Evolutionary conservation across 1,140 invertebrate genomes (phyloP).

Genomic region (Protaetia brevitarsis): DNA sequence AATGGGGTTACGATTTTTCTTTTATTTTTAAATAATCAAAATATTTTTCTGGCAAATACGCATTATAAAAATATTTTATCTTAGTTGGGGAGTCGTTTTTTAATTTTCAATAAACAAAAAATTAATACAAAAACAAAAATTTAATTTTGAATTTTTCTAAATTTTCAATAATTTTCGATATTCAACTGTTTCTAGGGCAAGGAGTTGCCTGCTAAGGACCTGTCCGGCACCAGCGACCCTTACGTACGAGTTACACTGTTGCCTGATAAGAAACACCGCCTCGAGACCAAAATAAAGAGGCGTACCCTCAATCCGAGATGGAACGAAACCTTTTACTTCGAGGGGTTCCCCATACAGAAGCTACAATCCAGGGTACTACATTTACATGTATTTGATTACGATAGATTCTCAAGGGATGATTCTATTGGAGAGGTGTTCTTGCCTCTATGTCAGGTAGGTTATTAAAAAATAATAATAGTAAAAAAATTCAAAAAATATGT

Average conservation of each 20-base stretch:
- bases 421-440: slow-evolving; percentile 95
- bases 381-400: slow-evolving; percentile 94
- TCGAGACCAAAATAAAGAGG: slow-evolving; percentile 95
- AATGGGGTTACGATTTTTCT: too few species aligned
- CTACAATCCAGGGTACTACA: slow-evolving; percentile 88
- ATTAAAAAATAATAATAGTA: too few species aligned
- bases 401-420: slow-evolving; percentile 91
- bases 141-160: too few species aligned
- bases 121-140: too few species aligned
- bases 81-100: too few species aligned
- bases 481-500: too few species aligned
- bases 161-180: too few species aligned
- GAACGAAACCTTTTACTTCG: slow-evolving; percentile 98
- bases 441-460: slow-evolving; percentile 82
- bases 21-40: too few species aligned
- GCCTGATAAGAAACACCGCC: slow-evolving; percentile 93
- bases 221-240: slow-evolving; percentile 91
- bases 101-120: too few species aligned
- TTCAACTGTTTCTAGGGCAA: slow-evolving; percentile 77
- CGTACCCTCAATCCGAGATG: slow-evolving; percentile 93
- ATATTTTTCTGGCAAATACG: too few species aligned
- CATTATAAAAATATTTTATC: too few species aligned
- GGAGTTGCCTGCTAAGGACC: slow-evolving; percentile 89
- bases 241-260: slow-evolving; percentile 89
- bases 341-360: slow-evolving; percentile 92